phyloP scores from a whole-genome alignment of 2,113 vertebrate genomes.

The Hippocampus mohnikei region DNA sequence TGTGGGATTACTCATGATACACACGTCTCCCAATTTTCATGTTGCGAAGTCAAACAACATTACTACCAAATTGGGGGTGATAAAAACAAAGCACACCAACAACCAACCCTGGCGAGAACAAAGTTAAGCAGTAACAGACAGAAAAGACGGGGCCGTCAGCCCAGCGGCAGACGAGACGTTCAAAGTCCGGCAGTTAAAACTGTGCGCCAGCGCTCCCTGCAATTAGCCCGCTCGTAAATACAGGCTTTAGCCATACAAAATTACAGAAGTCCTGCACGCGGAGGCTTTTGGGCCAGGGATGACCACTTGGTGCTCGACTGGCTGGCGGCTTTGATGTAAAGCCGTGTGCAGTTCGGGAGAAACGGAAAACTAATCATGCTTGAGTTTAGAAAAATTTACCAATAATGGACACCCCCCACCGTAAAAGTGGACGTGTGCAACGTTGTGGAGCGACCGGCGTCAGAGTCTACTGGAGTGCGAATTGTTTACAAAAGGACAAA shows the following conservation, averaged over 20 bases:
- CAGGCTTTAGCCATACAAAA: conserved; percentile 66
- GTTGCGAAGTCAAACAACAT: too few species aligned
- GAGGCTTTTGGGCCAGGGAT: conserved; percentile 53
- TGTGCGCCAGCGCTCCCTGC: conserved; percentile 63
- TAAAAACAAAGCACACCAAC: conserved; percentile 1
- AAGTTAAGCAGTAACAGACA: conserved; percentile 19
- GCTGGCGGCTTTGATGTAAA: neutral
- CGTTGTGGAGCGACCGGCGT: too few species aligned
- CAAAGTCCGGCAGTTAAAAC: conserved; percentile 64
- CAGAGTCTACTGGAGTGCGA: too few species aligned
- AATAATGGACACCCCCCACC: neutral
- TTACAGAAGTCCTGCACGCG: conserved; percentile 65
- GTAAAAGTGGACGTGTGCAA: neutral
- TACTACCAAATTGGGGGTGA: neutral
- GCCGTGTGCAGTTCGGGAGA: neutral
- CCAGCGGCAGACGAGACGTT: conserved; percentile 59
- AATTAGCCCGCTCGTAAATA: conserved; percentile 74
- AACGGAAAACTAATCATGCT: neutral
- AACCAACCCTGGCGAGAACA: conserved; percentile 7
- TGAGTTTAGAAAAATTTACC: neutral
- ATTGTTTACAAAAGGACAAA: too few species aligned
- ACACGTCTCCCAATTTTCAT: neutral
- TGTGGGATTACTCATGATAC: neutral
- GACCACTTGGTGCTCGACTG: conserved; percentile 19
- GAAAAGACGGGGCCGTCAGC: conserved; percentile 45